Evolutionary conservation across 64 coral and sea anemone genomes (phyloP).

Genomic region (Pocillopora damicornis): DNA sequence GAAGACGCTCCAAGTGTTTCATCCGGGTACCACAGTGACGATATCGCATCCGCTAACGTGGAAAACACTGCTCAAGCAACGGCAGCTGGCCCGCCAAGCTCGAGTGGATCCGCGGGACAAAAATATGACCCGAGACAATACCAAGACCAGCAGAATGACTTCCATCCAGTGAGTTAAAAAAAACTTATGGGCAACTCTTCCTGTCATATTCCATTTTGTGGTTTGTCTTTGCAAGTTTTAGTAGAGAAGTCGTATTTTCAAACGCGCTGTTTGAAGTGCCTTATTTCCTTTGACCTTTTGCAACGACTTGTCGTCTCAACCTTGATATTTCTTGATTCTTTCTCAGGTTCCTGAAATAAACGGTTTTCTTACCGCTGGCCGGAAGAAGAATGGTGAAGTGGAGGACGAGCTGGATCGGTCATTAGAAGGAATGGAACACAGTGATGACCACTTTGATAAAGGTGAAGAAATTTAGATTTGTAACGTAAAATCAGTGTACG

Average conservation of each 20-base stretch:
- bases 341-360: constrained; percentile 56
- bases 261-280: too few relatives aligned
- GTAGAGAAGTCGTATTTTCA: too few relatives aligned
- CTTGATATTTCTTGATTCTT: not conserved
- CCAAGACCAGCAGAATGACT: constrained; percentile 57
- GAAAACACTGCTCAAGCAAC: constrained; percentile 3
- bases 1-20: constrained; percentile 67
- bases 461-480: not conserved
- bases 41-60: constrained; percentile 16
- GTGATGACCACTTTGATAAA: constrained; percentile 52
- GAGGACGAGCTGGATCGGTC: constrained; percentile 61
- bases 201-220: too few relatives aligned
- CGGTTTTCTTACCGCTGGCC: constrained; percentile 48
- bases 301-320: not conserved
- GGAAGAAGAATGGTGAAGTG: constrained; percentile 51
- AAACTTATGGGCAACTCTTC: not conserved
- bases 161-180: constrained; percentile 46
- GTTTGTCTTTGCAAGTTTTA: not conserved
- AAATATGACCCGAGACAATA: constrained; percentile 68
- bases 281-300: too few relatives aligned
- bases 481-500: too few relatives aligned
- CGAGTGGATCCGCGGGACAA: constrained; percentile 32
- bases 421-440: constrained; percentile 53
- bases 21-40: constrained; percentile 68
- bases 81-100: constrained; percentile 4